These are phyloP conservation scores for Vulpes ferrilata DNA, from an alignment of 2,113 vertebrate species.

Conservation along the genomic window DNA sequence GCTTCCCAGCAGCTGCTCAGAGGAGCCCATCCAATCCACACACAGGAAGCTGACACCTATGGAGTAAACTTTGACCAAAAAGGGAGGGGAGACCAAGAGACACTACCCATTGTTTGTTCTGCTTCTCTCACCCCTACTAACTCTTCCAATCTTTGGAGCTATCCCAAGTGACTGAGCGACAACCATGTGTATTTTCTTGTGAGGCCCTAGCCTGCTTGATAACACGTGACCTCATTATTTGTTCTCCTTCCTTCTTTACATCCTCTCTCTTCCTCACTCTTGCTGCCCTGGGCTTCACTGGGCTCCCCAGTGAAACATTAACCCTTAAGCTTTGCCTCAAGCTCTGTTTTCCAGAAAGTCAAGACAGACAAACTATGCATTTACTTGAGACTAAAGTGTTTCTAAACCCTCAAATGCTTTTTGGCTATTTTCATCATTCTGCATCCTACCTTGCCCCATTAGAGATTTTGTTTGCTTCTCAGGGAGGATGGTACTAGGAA, in stretches of 20 bases:
- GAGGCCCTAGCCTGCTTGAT: not conserved
- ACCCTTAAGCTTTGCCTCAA: not conserved
- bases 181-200: not conserved
- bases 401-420: not conserved
- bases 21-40: not conserved
- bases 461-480: not conserved
- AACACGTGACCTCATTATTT: not conserved
- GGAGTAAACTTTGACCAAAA: not conserved
- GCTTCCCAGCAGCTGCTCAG: not conserved
- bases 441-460: not conserved
- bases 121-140: not conserved
- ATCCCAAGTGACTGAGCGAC: not conserved
- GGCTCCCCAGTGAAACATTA: not conserved
- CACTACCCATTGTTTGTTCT: fast-evolving
- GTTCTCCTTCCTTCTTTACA: not conserved
- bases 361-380: not conserved
- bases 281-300: not conserved
- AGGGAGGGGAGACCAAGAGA: not conserved
- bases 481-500: not conserved
- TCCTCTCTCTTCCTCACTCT: not conserved
- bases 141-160: not conserved
- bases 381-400: not conserved
- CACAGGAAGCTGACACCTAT: not conserved
- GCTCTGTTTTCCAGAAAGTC: conserved; percentile 38
- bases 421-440: not conserved